These are phyloP conservation scores for Syngnathus acus DNA, from an alignment of 2,797 vertebrate species.

Conservation along the genomic window DNA sequence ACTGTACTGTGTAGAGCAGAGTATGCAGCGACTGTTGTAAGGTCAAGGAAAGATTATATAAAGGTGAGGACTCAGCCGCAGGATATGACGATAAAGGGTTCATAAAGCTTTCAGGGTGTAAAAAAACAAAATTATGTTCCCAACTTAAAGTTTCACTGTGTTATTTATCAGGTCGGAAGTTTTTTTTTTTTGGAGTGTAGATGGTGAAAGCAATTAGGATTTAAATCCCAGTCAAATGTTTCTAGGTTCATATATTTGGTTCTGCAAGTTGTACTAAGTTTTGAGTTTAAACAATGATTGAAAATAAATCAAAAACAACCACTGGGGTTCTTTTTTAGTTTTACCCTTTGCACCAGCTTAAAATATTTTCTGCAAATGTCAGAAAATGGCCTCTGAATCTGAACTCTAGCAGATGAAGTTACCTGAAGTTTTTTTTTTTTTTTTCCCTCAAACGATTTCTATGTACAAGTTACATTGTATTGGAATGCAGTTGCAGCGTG, in stretches of 20 bases:
- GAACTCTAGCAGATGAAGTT: neutral
- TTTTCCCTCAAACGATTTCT: neutral
- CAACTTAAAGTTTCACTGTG: neutral
- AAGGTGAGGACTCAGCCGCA: neutral
- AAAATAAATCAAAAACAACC: neutral
- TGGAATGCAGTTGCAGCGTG: constrained; percentile 3
- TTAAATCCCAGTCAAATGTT: neutral
- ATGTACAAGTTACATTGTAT: neutral
- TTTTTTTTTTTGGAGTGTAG: neutral
- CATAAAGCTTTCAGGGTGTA: neutral
- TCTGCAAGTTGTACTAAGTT: neutral
- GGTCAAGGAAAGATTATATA: constrained; percentile 1
- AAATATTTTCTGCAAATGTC: neutral
- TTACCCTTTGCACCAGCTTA: neutral
- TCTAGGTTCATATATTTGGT: neutral
- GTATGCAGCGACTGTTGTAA: neutral
- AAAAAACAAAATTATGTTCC: neutral
- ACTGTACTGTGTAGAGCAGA: neutral
- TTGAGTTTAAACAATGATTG: neutral
- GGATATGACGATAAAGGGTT: neutral
- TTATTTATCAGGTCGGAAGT: neutral
- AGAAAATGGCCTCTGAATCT: neutral
- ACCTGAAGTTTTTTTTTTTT: constrained; percentile 1
- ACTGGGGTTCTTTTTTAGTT: neutral
- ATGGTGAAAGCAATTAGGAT: neutral